Conservation (phyloP, 2,797 vertebrate species). For the Atherinosoma microstoma region DNA sequence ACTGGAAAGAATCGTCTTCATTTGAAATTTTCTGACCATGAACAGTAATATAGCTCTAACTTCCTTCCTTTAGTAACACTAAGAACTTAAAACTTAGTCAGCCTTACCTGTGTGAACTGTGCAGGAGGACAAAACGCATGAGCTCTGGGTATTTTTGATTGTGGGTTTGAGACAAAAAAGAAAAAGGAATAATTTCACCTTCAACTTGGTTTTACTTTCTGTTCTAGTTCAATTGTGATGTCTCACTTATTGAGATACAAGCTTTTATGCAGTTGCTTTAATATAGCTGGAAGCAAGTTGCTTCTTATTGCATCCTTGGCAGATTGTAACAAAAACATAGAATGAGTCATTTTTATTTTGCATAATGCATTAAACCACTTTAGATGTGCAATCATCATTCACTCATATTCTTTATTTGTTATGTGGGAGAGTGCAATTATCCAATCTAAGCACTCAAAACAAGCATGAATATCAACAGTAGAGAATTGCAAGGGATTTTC, state of each 20-base stretch:
- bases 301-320: no score
- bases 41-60: constrained; percentile 4
- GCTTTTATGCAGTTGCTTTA: no score
- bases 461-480: no score
- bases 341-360: no score
- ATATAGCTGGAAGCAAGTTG: no score
- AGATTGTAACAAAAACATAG: no score
- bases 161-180: constrained; percentile 21
- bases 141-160: constrained; percentile 6
- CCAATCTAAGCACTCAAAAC: no score
- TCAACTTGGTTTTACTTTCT: constrained; percentile 28
- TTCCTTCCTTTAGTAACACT: not conserved
- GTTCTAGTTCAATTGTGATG: not conserved
- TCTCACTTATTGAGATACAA: not conserved
- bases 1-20: constrained; percentile 43
- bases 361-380: no score
- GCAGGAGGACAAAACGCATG: constrained; percentile 6
- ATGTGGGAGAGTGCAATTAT: no score
- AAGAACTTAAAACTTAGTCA: not conserved
- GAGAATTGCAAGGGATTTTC: no score
- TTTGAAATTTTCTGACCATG: constrained; percentile 39
- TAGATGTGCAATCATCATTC: no score
- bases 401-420: no score
- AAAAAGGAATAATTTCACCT: constrained; percentile 35
- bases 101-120: constrained; percentile 23